phyloP scores from a whole-genome alignment of 2,797 vertebrate species.

The Picus viridis region DNA sequence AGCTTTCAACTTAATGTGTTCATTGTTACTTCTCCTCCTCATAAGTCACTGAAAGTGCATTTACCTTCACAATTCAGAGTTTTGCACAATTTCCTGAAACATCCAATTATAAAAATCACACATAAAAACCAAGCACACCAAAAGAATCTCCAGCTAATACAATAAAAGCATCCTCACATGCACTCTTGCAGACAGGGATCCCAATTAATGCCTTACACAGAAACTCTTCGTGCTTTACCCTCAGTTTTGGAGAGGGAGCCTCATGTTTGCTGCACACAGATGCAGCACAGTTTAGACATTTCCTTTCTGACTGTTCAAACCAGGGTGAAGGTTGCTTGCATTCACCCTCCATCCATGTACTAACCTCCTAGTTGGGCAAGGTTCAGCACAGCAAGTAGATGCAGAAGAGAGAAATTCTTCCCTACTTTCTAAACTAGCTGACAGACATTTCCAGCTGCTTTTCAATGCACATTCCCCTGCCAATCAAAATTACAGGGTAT shows the following conservation, averaged over 20 bases:
- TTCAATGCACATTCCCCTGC: constrained; percentile 7
- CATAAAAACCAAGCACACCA: not conserved
- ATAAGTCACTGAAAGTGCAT: not conserved
- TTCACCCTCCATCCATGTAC: not conserved
- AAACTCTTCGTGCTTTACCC: not conserved
- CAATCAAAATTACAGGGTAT: constrained; percentile 51
- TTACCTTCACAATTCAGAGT: not conserved
- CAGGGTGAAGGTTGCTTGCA: not conserved
- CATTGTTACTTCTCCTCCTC: not conserved
- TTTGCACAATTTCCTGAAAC: not conserved
- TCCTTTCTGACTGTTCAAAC: not conserved
- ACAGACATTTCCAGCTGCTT: constrained; percentile 39
- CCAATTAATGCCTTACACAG: constrained; percentile 17
- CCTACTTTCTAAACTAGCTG: not conserved
- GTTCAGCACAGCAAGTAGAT: not conserved
- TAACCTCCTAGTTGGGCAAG: not conserved
- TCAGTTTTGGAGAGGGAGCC: not conserved
- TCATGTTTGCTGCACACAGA: not conserved
- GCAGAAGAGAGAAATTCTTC: not conserved
- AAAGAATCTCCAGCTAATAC: not conserved
- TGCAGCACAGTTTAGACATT: not conserved
- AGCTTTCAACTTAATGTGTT: not conserved
- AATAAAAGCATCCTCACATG: not conserved
- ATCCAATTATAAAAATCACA: not conserved
- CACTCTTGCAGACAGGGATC: not conserved